Conservation (phyloP, 2,888 invertebrate genomes). For the Eudemis profundana region DNA sequence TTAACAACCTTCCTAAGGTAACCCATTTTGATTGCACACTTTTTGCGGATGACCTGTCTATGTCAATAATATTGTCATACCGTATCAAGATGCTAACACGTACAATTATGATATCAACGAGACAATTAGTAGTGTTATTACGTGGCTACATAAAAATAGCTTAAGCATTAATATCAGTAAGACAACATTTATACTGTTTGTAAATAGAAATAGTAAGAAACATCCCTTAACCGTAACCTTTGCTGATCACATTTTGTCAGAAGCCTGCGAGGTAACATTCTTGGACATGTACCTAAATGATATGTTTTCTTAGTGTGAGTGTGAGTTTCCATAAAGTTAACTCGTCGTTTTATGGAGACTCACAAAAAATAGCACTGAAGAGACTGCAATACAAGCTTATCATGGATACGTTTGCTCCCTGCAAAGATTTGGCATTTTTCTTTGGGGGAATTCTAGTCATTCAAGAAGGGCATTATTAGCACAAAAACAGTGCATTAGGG, state of each 20-base stretch:
- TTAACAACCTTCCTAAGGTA: background rate
- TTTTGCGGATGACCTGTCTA: conserved; percentile 6
- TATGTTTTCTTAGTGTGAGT: too few relatives aligned
- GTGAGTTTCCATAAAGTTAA: too few relatives aligned
- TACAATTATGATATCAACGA: conserved; percentile 4
- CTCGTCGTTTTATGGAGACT: too few relatives aligned
- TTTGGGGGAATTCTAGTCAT: too few relatives aligned
- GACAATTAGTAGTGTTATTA: background rate
- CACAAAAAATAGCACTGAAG: too few relatives aligned
- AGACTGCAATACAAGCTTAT: too few relatives aligned
- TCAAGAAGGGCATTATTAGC: too few relatives aligned
- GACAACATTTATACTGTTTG: conserved; percentile 4
- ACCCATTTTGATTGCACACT: background rate
- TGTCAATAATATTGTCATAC: too few relatives aligned
- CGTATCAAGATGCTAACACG: conserved; percentile 1
- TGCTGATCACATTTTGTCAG: background rate
- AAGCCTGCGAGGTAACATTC: background rate
- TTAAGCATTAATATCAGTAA: background rate
- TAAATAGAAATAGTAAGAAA: conserved; percentile 3
- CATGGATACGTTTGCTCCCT: too few relatives aligned
- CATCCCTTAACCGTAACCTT: background rate
- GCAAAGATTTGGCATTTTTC: too few relatives aligned
- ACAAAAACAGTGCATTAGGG: background rate
- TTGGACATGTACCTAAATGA: background rate
- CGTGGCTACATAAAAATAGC: background rate